Evolutionary conservation across 2,113 vertebrate species (phyloP).

Genomic region (Chaenocephalus aceratus): DNA sequence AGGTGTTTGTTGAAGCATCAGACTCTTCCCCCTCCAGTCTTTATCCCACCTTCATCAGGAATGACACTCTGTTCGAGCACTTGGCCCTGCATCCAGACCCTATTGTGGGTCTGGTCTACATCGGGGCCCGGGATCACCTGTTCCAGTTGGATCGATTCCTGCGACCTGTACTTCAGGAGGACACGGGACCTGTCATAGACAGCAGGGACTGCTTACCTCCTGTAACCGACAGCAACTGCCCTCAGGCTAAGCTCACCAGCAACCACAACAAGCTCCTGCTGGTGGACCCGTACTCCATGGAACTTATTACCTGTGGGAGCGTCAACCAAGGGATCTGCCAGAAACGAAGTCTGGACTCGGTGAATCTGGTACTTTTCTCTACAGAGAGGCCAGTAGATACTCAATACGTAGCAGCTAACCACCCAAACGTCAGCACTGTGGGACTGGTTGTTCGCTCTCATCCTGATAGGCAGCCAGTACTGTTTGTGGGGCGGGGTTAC

Average conservation of each 20-base stretch:
- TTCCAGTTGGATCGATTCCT: slow-evolving; percentile 94
- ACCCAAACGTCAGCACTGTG: slow-evolving; percentile 95
- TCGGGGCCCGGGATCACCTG: slow-evolving; percentile 93
- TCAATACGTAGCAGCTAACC: slow-evolving; percentile 96
- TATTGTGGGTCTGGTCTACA: slow-evolving; percentile 87
- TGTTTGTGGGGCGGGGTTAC: slow-evolving; percentile 95
- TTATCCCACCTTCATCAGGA: slow-evolving; percentile 85
- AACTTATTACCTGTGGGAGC: slow-evolving; percentile 95
- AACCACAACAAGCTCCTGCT: slow-evolving; percentile 97
- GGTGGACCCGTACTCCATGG: slow-evolving; percentile 86
- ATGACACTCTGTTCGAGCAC: slow-evolving; percentile 90
- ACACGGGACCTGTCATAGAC: slow-evolving; percentile 91
- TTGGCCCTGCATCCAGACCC: slow-evolving; percentile 91
- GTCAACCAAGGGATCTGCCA: slow-evolving; percentile 96
- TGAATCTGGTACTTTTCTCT: slow-evolving; percentile 86
- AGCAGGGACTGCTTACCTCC: slow-evolving; percentile 95
- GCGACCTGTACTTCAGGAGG: slow-evolving; percentile 84
- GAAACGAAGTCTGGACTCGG: slow-evolving; percentile 87
- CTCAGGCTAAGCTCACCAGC: slow-evolving; percentile 89
- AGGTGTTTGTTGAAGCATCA: slow-evolving; percentile 70
- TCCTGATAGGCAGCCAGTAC: slow-evolving; percentile 84
- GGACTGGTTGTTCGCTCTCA: slow-evolving; percentile 90
- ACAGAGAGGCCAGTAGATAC: slow-evolving; percentile 93
- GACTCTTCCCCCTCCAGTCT: slow-evolving; percentile 29
- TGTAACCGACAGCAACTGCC: slow-evolving; percentile 89